Base-by-base conservation (phyloP, 2,113 vertebrate species). In the Peromyscus leucopus region DNA sequence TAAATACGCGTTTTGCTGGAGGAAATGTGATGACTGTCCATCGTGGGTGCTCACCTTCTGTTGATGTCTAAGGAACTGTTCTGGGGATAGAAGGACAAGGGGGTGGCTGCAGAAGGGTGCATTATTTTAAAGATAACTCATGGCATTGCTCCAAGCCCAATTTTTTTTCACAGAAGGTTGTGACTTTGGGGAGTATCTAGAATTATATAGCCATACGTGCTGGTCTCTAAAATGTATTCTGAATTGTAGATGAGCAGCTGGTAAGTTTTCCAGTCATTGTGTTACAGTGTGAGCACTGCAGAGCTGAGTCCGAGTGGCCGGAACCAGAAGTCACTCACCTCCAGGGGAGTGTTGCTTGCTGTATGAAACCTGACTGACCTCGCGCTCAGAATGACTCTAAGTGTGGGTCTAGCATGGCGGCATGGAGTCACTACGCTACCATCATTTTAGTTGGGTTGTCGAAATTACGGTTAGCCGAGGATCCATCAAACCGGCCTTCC, bases 1-100 rank as follows among this genome's bases (percentile, higher is more conserved):
- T 80, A 82, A 88, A 11, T 57, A 84, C 65, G 16, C 88, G 90
- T 90, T 93, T 90, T 57, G 59, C 33, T 59, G 59, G 89, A 65
- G 69, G 24, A 69, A 88, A n/a, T 92, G 48, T 33, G 13, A 48
- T 51, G 5, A 61, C 61, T 91, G 9, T 91, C 39, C 55, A 79
- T 86, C 12, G 48, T 24, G 48, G 13, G 51, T 42, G 42, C 10
- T 87, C 11, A 51, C 15, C 33, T 94, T 21, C 33, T 22, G 84
- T 55, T 87, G 79, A 80, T 24, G 71, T 22, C 15, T 87, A 33
- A 63, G 48, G 69, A 84, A 63, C 21, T 82, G 80, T 90, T 96
- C 94, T 75, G n/a, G 59, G 71, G 39, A 71, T n/a, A 17, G 24
- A 79, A 36, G n/a, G n/a, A 82, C 42, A 95, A 57, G 79, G 31